phyloP scores from a whole-genome alignment of 2,113 vertebrate species.

The Trachemys scripta region DNA sequence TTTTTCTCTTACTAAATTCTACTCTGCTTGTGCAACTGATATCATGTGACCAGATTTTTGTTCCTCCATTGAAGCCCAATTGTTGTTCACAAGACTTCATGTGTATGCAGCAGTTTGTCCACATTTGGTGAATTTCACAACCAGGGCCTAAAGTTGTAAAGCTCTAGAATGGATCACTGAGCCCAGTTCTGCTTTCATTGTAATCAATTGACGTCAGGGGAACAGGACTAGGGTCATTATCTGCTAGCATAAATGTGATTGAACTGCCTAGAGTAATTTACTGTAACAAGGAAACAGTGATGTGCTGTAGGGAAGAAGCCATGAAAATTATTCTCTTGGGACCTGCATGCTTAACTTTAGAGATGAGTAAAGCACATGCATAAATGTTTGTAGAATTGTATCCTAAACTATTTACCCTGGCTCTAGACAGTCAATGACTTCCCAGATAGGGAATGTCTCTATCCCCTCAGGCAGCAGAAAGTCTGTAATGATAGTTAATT shows the following conservation, averaged over 20 bases:
- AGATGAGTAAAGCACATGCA: not conserved
- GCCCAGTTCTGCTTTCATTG: not conserved
- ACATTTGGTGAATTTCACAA: not conserved
- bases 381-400: not conserved
- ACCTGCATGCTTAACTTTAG: not conserved
- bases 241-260: not conserved
- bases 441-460: not conserved
- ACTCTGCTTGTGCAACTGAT: not conserved
- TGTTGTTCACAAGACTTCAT: not conserved
- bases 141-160: not conserved
- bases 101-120: not conserved
- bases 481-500: not conserved
- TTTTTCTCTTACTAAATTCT: not conserved
- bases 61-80: not conserved
- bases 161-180: not conserved
- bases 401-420: constrained; percentile 17
- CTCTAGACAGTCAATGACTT: not conserved
- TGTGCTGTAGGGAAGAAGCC: not conserved
- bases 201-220: not conserved
- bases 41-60: not conserved
- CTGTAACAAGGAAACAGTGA: not conserved
- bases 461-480: constrained; percentile 8
- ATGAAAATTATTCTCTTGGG: constrained; percentile 18
- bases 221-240: constrained; percentile 37
- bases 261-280: not conserved